These are phyloP conservation scores for Psittacus erithacus DNA, from an alignment of 2,113 vertebrate genomes.

Conservation along the genomic window DNA sequence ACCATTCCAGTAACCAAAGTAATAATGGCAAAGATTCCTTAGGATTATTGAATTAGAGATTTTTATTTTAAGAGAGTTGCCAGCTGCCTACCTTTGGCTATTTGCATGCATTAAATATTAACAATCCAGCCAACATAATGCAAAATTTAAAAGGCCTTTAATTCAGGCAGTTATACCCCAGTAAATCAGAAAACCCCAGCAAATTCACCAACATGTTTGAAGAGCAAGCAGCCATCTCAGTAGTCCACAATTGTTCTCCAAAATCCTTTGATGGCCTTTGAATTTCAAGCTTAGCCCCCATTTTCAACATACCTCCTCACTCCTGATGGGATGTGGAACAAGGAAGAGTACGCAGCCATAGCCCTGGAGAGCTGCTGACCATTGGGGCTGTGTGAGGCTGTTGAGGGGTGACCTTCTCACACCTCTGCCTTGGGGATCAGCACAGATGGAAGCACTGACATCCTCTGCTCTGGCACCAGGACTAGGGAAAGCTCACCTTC, in stretches of 20 bases:
- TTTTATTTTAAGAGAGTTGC: neutral
- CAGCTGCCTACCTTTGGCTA: neutral
- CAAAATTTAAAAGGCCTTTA: neutral
- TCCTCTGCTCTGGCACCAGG: neutral
- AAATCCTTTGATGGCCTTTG: neutral
- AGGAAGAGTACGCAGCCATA: neutral
- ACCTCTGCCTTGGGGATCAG: neutral
- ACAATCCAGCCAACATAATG: neutral
- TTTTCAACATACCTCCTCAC: fast-evolving
- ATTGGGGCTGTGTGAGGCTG: neutral
- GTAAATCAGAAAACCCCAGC: neutral
- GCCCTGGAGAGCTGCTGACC: neutral
- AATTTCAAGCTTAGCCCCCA: neutral
- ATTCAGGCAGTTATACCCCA: neutral
- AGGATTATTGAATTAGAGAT: neutral
- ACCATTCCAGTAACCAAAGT: neutral
- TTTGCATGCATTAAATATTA: conserved; percentile 32
- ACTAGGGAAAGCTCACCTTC: neutral
- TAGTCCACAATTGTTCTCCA: neutral
- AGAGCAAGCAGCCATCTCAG: neutral
- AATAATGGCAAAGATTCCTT: neutral
- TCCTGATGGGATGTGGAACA: neutral
- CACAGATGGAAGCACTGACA: neutral
- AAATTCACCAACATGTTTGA: neutral
- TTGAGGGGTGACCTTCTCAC: neutral